Evolutionary conservation across 2,797 vertebrate species (phyloP).

Genomic region (Rhincodon typus): DNA sequence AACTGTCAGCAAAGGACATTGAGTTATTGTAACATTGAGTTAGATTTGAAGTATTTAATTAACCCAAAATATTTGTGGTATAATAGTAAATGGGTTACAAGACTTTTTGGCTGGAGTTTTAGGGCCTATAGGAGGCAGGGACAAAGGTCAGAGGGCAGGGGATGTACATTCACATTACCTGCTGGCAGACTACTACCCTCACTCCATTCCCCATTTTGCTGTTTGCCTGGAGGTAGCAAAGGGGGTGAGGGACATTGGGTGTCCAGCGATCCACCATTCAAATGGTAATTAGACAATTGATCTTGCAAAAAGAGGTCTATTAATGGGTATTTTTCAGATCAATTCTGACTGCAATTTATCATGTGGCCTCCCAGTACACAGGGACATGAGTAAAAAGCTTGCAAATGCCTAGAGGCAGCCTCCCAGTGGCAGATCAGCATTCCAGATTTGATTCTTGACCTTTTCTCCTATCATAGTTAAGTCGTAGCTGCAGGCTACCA

Average conservation of each 20-base stretch:
- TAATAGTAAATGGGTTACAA: not conserved
- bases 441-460: not conserved
- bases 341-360: not conserved
- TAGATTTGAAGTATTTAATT: slow-evolving; percentile 1
- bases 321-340: not conserved
- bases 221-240: not conserved
- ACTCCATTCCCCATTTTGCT: not conserved
- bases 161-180: too few relatives aligned
- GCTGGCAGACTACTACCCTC: not conserved
- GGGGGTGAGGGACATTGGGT: not conserved
- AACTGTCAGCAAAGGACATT: not conserved
- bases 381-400: not conserved
- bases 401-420: not conserved
- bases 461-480: not conserved
- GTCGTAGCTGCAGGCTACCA: not conserved
- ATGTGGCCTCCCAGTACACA: not conserved
- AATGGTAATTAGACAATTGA: not conserved
- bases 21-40: not conserved
- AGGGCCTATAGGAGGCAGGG: too few relatives aligned
- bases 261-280: not conserved
- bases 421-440: not conserved
- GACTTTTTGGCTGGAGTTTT: not conserved
- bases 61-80: not conserved
- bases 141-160: not conserved
- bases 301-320: not conserved